Conservation (phyloP, 2,797 vertebrate species). For the Atherinosoma microstoma region DNA sequence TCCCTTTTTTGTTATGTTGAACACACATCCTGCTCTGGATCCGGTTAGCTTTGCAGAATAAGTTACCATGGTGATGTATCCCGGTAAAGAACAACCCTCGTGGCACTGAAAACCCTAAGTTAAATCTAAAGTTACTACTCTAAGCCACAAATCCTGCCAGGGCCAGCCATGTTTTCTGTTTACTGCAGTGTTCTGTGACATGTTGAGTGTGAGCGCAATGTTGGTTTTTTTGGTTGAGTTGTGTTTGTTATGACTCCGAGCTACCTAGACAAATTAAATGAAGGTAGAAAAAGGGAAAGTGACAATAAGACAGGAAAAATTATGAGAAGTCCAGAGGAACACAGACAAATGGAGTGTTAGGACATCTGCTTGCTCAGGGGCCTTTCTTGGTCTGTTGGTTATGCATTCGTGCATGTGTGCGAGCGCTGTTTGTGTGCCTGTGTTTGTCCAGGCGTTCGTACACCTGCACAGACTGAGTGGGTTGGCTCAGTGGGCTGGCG, state of each 20-base stretch:
- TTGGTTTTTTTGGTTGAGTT: not conserved
- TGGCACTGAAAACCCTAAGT: not conserved
- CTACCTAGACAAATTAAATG: not conserved
- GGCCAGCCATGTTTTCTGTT: not conserved
- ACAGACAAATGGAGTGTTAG: slow-evolving; percentile 57
- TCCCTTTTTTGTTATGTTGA: not conserved
- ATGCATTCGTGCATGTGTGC: slow-evolving; percentile 47
- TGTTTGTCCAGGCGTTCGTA: slow-evolving; percentile 80
- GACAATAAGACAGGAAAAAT: slow-evolving; percentile 12
- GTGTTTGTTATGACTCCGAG: not conserved
- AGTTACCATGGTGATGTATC: not conserved
- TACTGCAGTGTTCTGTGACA: not conserved
- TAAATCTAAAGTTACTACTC: not conserved
- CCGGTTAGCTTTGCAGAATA: no score
- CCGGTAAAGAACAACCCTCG: not conserved
- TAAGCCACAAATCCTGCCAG: not conserved
- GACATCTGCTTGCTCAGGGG: slow-evolving; percentile 81
- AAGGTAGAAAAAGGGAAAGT: not conserved
- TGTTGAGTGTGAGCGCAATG: not conserved
- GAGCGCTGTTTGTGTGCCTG: slow-evolving; percentile 42
- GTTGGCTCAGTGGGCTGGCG: slow-evolving; percentile 78
- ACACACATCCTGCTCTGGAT: no score
- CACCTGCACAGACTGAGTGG: slow-evolving; percentile 85
- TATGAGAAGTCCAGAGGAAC: slow-evolving; percentile 45
- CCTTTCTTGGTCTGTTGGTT: slow-evolving; percentile 70